Percentiles rank a stretch among this genome's conserved stretches.
Evolutionary conservation across 1,140 invertebrate genomes (phyloP).

Genomic region (Lepidotrigona ventralis): DNA sequence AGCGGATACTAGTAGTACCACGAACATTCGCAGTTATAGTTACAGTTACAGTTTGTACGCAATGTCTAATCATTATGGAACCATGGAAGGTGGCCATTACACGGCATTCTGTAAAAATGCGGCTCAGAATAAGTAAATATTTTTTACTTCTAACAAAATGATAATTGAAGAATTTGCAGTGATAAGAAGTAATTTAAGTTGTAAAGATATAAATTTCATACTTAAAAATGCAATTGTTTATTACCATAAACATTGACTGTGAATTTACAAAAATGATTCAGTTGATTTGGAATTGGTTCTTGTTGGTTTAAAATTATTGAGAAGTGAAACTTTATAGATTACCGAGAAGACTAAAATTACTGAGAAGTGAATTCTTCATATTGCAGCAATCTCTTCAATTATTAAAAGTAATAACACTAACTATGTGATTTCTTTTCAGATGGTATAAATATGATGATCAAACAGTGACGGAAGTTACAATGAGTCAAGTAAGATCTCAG

Average conservation of each 20-base stretch:
- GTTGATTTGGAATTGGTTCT: not conserved
- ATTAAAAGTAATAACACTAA: not conserved
- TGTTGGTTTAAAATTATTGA: not conserved
- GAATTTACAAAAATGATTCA: not conserved
- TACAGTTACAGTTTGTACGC: constrained; percentile 89
- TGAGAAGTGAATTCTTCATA: not conserved
- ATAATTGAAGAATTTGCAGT: not conserved
- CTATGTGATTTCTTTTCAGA: constrained; percentile 72
- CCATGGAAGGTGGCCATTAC: constrained; percentile 95
- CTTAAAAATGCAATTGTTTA: not conserved
- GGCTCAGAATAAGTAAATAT: constrained; percentile 75
- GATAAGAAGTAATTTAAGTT: not conserved
- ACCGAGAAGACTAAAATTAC: too few relatives aligned
- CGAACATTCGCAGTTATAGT: constrained; percentile 79
- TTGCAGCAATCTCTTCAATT: not conserved
- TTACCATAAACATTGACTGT: not conserved
- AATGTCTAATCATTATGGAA: constrained; percentile 95
- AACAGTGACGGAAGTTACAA: constrained; percentile 87
- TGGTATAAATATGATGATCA: constrained; percentile 97
- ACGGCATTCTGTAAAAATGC: constrained; percentile 87
- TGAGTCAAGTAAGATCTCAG: constrained; percentile 84
- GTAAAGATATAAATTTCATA: not conserved
- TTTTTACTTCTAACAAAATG: not conserved
- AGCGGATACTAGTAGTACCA: constrained; percentile 68
- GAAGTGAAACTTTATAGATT: not conserved